Base-by-base conservation (phyloP, 2,888 invertebrate genomes). In the Rapana venosa region DNA sequence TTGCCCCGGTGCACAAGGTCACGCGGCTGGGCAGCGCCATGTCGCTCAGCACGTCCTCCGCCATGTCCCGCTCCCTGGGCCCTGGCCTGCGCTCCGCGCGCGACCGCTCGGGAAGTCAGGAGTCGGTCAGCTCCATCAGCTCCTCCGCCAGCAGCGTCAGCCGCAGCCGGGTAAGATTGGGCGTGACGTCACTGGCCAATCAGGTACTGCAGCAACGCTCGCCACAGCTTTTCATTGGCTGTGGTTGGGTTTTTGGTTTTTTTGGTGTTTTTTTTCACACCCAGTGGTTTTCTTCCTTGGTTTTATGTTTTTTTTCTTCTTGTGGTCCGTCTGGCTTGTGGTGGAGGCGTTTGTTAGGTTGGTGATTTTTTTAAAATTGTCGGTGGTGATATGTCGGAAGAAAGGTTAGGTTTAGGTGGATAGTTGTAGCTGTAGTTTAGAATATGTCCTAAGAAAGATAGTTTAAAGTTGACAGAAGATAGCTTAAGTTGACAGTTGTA, bases 1-100 rank as follows among this genome's bases (percentile, higher is more conserved):
- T 99, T 96, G 98, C 99, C 47, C 99, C 99, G 1, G 97, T 98
- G 90, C 97, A 98, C 94, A 99, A 99, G 97, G 98, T 99, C 56
- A 92, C 92, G 0, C 90, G 89, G 13, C 88, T 92, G 74, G 90
- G 91, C 15, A 90, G 91, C n/a, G 92, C 92, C 32, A 88, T 89
- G 87, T 88, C 90, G 4, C 36, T 89, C 70, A 89, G 89, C 85
- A 93, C 94, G 0, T 93, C 94, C 0, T 94, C 93, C 88, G 93
- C 94, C 1, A 91, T 91, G 91, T 88, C 91, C 6, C 92, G 94
- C 74, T 93, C 94, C 2, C 92, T 94, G 32, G 93, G 93, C 85
- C 93, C 91, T 92, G 93, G 94, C 86, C 92, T 95, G 87, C 92
- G 94, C 36, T 90, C 94, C 86, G 93, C 94, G 13, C 93, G 95